Evolutionary conservation across 1,140 invertebrate species (phyloP).

Genomic region (Caerostris darwini): DNA sequence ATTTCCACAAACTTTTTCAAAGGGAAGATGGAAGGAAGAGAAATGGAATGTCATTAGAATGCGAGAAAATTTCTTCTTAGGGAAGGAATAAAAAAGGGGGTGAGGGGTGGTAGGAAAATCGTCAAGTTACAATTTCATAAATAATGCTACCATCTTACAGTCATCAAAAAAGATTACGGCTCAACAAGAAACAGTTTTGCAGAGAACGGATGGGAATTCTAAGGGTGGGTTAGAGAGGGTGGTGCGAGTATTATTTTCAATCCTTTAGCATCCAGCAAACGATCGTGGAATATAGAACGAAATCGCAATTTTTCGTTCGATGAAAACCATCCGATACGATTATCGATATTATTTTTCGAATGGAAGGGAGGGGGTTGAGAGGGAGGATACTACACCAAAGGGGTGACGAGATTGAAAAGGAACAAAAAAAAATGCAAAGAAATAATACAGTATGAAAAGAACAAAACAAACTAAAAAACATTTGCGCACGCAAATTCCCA

Average conservation of each 20-base stretch:
- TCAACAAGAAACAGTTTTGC: conserved; percentile 19
- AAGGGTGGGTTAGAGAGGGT: not conserved
- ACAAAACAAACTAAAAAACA: not conserved
- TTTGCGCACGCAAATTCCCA: not conserved
- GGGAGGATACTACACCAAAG: not conserved
- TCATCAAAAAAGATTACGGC: conserved; percentile 65
- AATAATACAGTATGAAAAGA: not conserved
- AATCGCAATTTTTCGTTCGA: conserved; percentile 56
- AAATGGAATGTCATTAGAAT: conserved; percentile 24
- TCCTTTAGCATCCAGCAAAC: conserved; percentile 40
- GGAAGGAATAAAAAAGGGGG: not conserved
- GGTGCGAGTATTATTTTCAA: conserved; percentile 35
- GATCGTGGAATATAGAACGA: conserved; percentile 26
- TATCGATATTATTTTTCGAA: conserved; percentile 60
- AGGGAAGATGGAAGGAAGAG: not conserved
- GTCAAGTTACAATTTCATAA: conserved; percentile 61
- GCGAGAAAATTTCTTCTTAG: not conserved
- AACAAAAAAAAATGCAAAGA: not conserved
- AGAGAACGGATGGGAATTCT: not conserved
- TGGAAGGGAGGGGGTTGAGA: not conserved
- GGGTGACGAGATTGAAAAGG: not conserved
- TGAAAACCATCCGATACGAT: conserved; percentile 60
- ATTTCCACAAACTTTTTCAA: conserved; percentile 4
- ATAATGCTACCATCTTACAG: conserved; percentile 50
- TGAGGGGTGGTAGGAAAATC: not conserved